Percentiles rank a stretch among this genome's conserved stretches.
Conservation (phyloP, 2,113 vertebrate genomes). For the Haemorhous mexicanus region DNA sequence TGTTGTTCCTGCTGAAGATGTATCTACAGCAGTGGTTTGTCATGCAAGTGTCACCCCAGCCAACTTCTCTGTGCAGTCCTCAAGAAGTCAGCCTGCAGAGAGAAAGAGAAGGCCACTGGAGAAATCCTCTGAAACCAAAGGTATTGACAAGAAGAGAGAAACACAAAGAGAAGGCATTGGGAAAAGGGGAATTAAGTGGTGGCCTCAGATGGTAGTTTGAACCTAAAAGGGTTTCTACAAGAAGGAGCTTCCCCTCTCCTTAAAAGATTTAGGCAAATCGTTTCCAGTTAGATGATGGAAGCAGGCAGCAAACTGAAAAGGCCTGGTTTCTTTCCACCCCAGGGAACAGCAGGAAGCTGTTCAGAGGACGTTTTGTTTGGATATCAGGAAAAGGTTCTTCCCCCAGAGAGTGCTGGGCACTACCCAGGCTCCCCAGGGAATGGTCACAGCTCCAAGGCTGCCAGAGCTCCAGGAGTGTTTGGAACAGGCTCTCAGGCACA, state of each 20-base stretch:
- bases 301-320: not conserved
- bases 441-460: not conserved
- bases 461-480: accelerated
- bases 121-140: not conserved
- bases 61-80: accelerated
- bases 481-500: accelerated
- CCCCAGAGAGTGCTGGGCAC: not conserved
- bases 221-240: not conserved
- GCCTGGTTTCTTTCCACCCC: not conserved
- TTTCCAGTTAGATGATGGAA: not conserved
- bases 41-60: not conserved
- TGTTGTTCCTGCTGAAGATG: not conserved
- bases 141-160: not conserved
- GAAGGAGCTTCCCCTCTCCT: not conserved
- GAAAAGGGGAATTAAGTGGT: not conserved
- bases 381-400: not conserved
- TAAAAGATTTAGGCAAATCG: not conserved
- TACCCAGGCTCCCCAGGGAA: not conserved
- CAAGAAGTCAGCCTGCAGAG: accelerated
- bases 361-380: not conserved
- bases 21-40: not conserved
- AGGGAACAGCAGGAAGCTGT: not conserved
- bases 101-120: not conserved
- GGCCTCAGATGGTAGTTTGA: not conserved
- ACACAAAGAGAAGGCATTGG: not conserved